Percentiles rank a stretch among this genome's conserved stretches.
Evolutionary conservation across 2,888 invertebrate genomes (phyloP).

Genomic region (Polyploca ridens): DNA sequence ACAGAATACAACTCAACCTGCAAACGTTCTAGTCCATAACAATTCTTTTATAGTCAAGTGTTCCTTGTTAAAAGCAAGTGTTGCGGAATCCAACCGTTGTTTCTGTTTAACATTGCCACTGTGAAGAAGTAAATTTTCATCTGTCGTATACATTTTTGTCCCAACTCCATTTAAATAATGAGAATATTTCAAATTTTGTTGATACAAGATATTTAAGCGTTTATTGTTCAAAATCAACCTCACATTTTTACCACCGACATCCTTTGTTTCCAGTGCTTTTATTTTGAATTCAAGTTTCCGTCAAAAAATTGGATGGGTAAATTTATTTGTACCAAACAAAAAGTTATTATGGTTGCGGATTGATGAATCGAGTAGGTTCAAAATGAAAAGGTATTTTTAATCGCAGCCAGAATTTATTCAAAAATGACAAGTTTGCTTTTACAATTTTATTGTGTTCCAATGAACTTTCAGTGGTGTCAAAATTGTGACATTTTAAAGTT

Average conservation of each 20-base stretch:
- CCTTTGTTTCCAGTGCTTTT: neutral
- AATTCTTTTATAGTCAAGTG: constrained; percentile 22
- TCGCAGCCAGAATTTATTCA: no score
- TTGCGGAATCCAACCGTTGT: constrained; percentile 33
- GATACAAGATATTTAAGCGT: neutral
- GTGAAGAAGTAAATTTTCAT: constrained; percentile 21
- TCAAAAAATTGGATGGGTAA: neutral
- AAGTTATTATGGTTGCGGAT: neutral
- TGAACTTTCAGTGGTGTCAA: no score
- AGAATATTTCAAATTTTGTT: constrained; percentile 17
- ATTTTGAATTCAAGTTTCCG: neutral
- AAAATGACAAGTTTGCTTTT: no score
- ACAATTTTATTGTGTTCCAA: no score
- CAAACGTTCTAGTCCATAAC: neutral
- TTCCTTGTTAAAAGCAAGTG: constrained; percentile 42
- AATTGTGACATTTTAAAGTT: no score
- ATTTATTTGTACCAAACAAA: neutral
- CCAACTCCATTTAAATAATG: constrained; percentile 43
- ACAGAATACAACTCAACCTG: neutral
- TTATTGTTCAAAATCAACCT: neutral
- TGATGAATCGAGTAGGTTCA: neutral
- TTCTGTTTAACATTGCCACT: constrained; percentile 28
- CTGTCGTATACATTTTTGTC: constrained; percentile 30
- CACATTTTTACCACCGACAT: neutral
- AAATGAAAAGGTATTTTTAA: no score